phyloP scores from a whole-genome alignment of 2,888 invertebrate genomes.

The Dasysyrphus albostriatus region DNA sequence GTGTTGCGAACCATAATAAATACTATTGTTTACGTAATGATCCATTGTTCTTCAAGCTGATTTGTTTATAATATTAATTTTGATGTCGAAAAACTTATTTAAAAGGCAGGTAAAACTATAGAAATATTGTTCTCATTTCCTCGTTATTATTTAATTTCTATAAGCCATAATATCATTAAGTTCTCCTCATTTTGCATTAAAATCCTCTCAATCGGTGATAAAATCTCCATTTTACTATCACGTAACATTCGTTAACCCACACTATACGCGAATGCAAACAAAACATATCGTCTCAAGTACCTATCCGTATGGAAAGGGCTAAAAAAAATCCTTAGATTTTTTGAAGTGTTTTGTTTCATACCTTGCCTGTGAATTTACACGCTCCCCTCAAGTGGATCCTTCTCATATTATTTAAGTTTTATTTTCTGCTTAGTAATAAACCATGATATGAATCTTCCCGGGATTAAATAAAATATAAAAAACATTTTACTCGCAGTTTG shows the following conservation, averaged over 20 bases:
- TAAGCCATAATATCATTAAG: constrained; percentile 63
- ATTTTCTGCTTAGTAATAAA: not conserved
- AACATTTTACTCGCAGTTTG: constrained; percentile 7
- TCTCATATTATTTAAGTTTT: constrained; percentile 12
- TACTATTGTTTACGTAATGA: not conserved
- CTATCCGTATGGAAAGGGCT: not conserved
- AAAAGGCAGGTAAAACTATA: constrained; percentile 12
- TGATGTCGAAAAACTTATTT: not conserved
- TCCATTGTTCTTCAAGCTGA: not conserved
- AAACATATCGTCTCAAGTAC: constrained; percentile 62
- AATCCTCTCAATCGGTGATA: constrained; percentile 60
- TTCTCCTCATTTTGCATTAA: constrained; percentile 45
- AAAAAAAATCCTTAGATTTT: constrained; percentile 41
- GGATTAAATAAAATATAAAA: not conserved
- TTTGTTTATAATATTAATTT: no score
- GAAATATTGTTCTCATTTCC: constrained; percentile 44
- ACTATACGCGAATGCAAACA: not conserved
- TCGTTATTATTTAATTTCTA: constrained; percentile 58
- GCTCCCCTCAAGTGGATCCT: constrained; percentile 75
- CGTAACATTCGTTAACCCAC: not conserved
- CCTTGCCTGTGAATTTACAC: constrained; percentile 83
- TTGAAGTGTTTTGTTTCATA: constrained; percentile 83
- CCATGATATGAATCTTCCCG: constrained; percentile 37
- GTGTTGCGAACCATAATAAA: no score
- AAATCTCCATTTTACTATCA: constrained; percentile 39